phyloP scores from a whole-genome alignment of 2,113 vertebrate genomes.

The Jacana jacana region DNA sequence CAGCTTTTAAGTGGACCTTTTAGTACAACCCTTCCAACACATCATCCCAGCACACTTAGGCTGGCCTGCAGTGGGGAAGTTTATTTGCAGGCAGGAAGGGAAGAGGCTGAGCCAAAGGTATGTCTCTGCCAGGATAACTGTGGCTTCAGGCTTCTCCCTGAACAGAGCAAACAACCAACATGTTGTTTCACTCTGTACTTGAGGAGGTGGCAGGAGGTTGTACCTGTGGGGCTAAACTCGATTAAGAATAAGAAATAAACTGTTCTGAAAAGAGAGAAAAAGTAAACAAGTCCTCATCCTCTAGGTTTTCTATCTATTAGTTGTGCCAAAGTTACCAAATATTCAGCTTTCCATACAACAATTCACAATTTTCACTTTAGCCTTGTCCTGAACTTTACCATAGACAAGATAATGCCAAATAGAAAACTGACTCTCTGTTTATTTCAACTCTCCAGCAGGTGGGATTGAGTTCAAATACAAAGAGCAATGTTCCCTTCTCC shows the following conservation, averaged over 20 bases:
- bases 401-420: neutral
- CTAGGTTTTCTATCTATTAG: neutral
- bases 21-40: neutral
- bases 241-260: neutral
- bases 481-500: neutral
- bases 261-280: neutral
- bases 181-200: neutral
- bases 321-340: neutral
- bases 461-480: neutral
- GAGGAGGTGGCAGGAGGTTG: neutral
- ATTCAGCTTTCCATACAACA: neutral
- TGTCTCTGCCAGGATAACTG: accelerated
- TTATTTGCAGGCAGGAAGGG: neutral
- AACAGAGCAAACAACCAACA: neutral
- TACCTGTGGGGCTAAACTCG: neutral
- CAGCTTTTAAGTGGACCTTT: neutral
- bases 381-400: neutral
- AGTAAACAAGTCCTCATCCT: neutral
- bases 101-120: neutral
- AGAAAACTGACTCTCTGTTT: neutral
- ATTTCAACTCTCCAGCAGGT: neutral
- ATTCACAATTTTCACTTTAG: neutral
- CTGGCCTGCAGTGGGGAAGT: neutral
- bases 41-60: neutral
- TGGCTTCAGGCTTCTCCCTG: neutral